A percentile compares a stretch with the other conserved stretches of the same genome.
These are phyloP conservation scores for Darevskia nairensis DNA, from an alignment of 2,797 vertebrate genomes.

Conservation along the genomic window DNA sequence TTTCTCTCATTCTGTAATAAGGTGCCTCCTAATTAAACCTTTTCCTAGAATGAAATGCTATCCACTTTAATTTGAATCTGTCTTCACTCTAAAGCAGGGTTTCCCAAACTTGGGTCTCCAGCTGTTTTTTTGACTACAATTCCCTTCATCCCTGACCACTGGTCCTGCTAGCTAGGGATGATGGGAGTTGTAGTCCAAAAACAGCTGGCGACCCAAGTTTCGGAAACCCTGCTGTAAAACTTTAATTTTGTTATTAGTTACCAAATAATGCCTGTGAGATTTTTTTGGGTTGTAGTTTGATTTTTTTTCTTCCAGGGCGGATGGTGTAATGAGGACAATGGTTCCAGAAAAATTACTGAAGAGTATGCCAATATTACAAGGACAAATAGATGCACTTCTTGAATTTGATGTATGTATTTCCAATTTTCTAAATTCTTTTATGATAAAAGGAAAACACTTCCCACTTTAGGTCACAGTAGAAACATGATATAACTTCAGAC, in stretches of 20 bases:
- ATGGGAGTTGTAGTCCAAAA: too few relatives aligned
- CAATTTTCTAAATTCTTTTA: not conserved
- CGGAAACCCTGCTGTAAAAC: too few relatives aligned
- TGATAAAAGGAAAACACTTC: not conserved
- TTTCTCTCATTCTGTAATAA: not conserved
- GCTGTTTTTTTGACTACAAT: too few relatives aligned
- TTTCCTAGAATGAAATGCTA: not conserved
- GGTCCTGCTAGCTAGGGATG: too few relatives aligned
- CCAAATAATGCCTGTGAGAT: not conserved
- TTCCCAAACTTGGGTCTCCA: too few relatives aligned
- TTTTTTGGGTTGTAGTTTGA: not conserved
- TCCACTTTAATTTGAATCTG: not conserved
- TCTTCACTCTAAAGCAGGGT: not conserved
- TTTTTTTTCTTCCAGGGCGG: conserved; percentile 81
- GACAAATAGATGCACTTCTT: conserved; percentile 96
- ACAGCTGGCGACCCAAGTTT: too few relatives aligned
- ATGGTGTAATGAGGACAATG: conserved; percentile 98
- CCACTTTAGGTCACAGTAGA: not conserved
- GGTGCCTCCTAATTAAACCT: not conserved
- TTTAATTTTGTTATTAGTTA: not conserved
- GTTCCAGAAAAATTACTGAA: conserved; percentile 95
- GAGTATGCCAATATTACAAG: conserved; percentile 96
- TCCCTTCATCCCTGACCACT: too few relatives aligned
- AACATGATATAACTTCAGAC: not conserved
- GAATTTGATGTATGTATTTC: conserved; percentile 93